phyloP scores from a whole-genome alignment of 1,140 invertebrate species.

The Ruditapes philippinarum region DNA sequence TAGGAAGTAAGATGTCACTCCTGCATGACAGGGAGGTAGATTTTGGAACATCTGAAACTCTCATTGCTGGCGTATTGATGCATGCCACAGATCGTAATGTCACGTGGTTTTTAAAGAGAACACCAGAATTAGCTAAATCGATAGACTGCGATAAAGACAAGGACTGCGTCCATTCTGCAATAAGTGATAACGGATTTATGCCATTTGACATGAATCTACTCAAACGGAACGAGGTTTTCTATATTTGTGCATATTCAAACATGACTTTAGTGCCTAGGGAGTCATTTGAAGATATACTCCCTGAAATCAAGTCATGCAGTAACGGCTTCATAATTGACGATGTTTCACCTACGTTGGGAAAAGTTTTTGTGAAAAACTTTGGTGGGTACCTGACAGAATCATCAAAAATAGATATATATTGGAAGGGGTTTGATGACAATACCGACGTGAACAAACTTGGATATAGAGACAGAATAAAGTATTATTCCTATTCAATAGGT shows the following conservation, averaged over 20 bases:
- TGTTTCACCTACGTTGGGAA: slow-evolving; percentile 21
- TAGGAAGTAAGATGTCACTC: background rate
- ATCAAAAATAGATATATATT: background rate
- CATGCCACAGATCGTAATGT: slow-evolving; percentile 15
- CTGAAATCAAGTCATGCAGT: slow-evolving; percentile 63
- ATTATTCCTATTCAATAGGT: slow-evolving; percentile 62
- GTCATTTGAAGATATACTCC: slow-evolving; percentile 14
- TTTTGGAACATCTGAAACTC: background rate
- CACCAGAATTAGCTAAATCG: background rate
- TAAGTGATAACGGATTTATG: background rate
- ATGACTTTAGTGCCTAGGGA: slow-evolving; percentile 11
- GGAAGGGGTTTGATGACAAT: slow-evolving; percentile 54
- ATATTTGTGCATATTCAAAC: slow-evolving; percentile 54
- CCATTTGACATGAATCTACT: slow-evolving; percentile 18
- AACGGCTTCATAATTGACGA: slow-evolving; percentile 63
- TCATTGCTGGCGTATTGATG: background rate
- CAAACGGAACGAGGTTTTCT: background rate
- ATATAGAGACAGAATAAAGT: slow-evolving; percentile 32
- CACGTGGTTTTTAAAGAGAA: slow-evolving; percentile 54
- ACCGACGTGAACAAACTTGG: background rate
- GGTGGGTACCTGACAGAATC: slow-evolving; percentile 26
- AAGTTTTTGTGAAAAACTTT: slow-evolving; percentile 13
- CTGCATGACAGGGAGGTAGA: slow-evolving; percentile 31
- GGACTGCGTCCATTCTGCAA: slow-evolving; percentile 5
- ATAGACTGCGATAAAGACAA: slow-evolving; percentile 38